phyloP scores from a whole-genome alignment of 2,797 vertebrate species.

The Enteromius anoplus region DNA sequence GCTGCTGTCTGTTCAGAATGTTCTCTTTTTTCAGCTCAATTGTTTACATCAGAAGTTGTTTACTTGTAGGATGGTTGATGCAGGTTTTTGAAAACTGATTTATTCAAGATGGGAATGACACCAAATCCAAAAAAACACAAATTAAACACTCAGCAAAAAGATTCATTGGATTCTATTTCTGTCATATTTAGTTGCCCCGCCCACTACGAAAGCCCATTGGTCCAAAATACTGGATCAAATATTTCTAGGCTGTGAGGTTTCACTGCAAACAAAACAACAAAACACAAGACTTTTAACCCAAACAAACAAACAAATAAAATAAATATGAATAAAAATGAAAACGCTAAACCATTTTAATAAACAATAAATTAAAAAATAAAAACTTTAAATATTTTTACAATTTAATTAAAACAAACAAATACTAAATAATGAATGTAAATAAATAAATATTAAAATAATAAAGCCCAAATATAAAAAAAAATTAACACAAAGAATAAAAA shows the following conservation, averaged over 20 bases:
- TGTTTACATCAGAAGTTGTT: conserved; percentile 29
- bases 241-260: not conserved
- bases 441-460: not conserved
- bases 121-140: not conserved
- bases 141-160: not conserved
- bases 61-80: conserved; percentile 16
- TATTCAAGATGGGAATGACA: conserved; percentile 21
- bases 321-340: not conserved
- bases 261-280: not conserved
- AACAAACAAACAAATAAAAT: not conserved
- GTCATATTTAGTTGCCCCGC: not conserved
- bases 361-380: no score
- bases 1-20: conserved; percentile 26
- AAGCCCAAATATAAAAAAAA: not conserved
- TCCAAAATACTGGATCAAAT: not conserved
- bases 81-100: conserved; percentile 39
- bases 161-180: not conserved
- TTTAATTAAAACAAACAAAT: not conserved
- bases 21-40: conserved; percentile 6
- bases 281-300: not conserved
- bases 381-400: not conserved
- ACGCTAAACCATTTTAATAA: not conserved
- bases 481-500: not conserved
- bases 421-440: not conserved
- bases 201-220: not conserved